These are phyloP conservation scores for Drosophila formosana DNA, from an alignment of 2,888 invertebrate species.

Conservation along the genomic window DNA sequence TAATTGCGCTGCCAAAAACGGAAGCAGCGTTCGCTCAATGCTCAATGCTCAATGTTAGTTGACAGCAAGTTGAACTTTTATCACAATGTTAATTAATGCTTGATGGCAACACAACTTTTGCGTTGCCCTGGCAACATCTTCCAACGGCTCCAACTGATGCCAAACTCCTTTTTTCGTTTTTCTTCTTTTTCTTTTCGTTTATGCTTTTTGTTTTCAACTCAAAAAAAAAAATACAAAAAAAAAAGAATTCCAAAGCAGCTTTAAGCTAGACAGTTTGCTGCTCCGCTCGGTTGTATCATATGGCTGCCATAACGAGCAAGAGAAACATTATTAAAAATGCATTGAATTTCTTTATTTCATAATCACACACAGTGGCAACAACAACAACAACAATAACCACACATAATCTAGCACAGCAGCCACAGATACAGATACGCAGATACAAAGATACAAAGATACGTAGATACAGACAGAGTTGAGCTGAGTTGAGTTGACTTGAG, in stretches of 20 bases:
- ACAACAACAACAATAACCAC: constrained; percentile 9
- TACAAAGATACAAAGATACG: not conserved
- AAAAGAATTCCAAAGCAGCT: constrained; percentile 1
- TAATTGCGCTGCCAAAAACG: constrained; percentile 38
- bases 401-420: constrained; percentile 6
- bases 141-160: no score
- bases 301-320: constrained; percentile 14
- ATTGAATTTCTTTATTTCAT: constrained; percentile 65
- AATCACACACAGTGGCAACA: constrained; percentile 50
- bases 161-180: no score
- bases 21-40: constrained; percentile 1
- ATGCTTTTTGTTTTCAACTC: not conserved
- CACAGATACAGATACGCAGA: constrained; percentile 10
- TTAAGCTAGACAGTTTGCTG: not conserved
- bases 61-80: constrained; percentile 50
- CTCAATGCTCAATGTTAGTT: constrained; percentile 22
- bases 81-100: constrained; percentile 71
- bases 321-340: constrained; percentile 55
- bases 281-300: constrained; percentile 8
- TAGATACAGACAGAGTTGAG: constrained; percentile 4
- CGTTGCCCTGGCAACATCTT: constrained; percentile 37
- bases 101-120: constrained; percentile 39
- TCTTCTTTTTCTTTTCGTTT: no score
- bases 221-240: not conserved
- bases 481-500: not conserved